Evolutionary conservation across 1,140 invertebrate genomes (phyloP).

Genomic region (Berghia stephanieae): DNA sequence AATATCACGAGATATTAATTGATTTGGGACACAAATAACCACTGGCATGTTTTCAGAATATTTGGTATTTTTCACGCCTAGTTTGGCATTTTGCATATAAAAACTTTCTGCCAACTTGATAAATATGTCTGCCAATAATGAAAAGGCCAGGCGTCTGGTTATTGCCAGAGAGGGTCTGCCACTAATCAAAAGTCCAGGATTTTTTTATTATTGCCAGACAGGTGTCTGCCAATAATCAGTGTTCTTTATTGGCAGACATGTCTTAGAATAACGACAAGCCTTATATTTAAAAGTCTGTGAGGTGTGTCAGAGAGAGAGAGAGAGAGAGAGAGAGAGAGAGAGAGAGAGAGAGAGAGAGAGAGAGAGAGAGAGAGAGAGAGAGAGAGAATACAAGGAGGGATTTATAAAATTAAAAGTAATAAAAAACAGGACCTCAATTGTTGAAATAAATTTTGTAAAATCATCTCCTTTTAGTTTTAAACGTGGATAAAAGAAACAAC

Average conservation of each 20-base stretch:
- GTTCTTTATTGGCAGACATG: neutral
- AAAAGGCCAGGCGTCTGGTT: neutral
- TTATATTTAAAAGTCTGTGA: neutral
- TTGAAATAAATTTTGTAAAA: no score
- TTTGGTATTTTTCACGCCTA: no score
- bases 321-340: conserved; percentile 4
- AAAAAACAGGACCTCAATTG: no score
- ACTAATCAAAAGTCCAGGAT: neutral
- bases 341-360: conserved; percentile 1
- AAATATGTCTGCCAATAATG: neutral
- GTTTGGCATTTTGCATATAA: no score
- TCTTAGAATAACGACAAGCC: neutral
- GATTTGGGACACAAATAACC: no score
- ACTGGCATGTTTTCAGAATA: no score
- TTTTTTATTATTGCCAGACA: conserved; percentile 4
- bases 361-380: neutral
- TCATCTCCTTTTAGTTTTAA: no score
- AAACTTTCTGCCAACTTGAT: no score
- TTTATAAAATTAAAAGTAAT: no score
- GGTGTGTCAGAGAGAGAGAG: neutral
- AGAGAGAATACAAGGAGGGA: no score
- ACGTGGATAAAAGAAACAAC: neutral
- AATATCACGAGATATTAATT: no score
- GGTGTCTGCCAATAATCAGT: no score
- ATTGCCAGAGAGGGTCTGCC: neutral